phyloP scores from a whole-genome alignment of 2,113 vertebrate genomes.

The Synodontis membranacea region DNA sequence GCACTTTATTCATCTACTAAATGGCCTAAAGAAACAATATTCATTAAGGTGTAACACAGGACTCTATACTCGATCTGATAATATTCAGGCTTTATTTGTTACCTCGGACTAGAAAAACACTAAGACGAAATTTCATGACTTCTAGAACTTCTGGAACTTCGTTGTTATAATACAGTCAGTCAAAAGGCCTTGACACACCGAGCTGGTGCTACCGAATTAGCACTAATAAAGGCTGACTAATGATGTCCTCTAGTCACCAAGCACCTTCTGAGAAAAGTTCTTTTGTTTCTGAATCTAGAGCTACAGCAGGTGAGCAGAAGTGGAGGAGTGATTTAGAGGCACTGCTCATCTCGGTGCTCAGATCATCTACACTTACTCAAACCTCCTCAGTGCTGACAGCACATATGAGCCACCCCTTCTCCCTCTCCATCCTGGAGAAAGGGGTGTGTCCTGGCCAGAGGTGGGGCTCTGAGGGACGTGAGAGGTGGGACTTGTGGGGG shows the following conservation, averaged over 20 bases:
- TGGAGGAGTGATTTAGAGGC: not conserved
- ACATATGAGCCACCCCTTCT: conserved; percentile 43
- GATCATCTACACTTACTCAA: conserved; percentile 63
- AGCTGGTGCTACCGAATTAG: not conserved
- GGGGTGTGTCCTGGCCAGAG: not conserved
- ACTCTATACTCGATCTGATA: not conserved
- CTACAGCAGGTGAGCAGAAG: not conserved
- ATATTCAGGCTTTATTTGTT: not conserved
- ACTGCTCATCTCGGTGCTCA: not conserved
- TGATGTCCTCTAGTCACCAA: not conserved
- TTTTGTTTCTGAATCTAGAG: not conserved
- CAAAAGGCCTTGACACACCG: not conserved
- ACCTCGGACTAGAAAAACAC: not conserved
- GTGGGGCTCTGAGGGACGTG: not conserved
- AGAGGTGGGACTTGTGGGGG: not conserved
- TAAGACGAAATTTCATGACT: not conserved
- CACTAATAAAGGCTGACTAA: not conserved
- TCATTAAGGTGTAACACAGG: not conserved
- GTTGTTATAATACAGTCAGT: not conserved
- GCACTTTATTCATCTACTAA: not conserved
- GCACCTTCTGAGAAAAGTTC: not conserved
- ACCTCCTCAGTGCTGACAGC: conserved; percentile 52
- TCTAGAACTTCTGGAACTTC: too few species aligned
- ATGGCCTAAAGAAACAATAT: too few species aligned
- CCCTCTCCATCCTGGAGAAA: not conserved